Evolutionary conservation across 2,113 vertebrate species (phyloP).

Genomic region (Archocentrus centrarchus): DNA sequence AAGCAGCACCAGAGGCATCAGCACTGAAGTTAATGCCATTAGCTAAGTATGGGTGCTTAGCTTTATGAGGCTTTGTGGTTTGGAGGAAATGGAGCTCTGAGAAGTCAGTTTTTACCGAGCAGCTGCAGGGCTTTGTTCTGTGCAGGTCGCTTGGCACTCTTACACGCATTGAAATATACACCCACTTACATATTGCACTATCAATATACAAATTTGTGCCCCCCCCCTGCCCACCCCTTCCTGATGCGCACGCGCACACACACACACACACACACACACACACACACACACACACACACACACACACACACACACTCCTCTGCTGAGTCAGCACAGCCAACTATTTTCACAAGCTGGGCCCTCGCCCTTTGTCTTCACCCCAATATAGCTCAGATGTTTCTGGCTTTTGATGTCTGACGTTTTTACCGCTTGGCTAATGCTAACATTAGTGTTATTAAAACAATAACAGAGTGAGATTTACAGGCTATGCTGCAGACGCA

Average conservation of each 20-base stretch:
- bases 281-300: neutral
- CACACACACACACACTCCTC: neutral
- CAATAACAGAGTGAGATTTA: conserved; percentile 71
- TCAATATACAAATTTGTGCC: conserved; percentile 30
- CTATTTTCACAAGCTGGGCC: conserved; percentile 75
- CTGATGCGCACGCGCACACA: neutral
- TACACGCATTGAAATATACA: conserved; percentile 27
- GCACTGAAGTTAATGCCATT: conserved; percentile 49
- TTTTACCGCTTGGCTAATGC: conserved; percentile 66
- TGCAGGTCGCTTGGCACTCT: conserved; percentile 64
- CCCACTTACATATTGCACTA: conserved; percentile 1
- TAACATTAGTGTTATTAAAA: conserved; percentile 71
- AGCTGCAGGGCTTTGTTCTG: conserved; percentile 73
- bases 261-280: neutral
- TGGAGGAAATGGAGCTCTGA: conserved; percentile 66
- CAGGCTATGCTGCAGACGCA: conserved; percentile 55
- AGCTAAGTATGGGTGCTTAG: conserved; percentile 54
- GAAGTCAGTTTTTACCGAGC: conserved; percentile 64
- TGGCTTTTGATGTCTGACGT: conserved; percentile 58
- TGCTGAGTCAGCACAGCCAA: conserved; percentile 69
- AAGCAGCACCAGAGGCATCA: conserved; percentile 58
- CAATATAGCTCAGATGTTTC: conserved; percentile 53
- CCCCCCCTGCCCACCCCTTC: neutral
- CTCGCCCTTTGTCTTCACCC: conserved; percentile 57
- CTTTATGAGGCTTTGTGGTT: conserved; percentile 78